These are phyloP conservation scores for Myotis myotis DNA, from an alignment of 2,797 vertebrate species.

Conservation along the genomic window DNA sequence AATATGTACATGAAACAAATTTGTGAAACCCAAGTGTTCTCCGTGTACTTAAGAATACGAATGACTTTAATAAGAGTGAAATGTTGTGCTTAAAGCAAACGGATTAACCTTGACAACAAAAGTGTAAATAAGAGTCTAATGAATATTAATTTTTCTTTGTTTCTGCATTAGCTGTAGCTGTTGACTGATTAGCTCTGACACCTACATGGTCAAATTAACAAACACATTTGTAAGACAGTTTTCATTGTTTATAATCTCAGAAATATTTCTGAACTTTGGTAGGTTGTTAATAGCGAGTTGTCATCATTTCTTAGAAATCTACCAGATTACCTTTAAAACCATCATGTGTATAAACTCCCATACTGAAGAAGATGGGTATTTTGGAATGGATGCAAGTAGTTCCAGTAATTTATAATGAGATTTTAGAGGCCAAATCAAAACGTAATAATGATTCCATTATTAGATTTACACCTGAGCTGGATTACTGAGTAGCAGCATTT, in stretches of 20 bases:
- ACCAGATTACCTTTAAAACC: neutral
- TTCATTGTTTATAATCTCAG: slow-evolving; percentile 54
- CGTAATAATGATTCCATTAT: slow-evolving; percentile 21
- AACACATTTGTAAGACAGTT: slow-evolving; percentile 59
- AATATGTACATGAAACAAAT: slow-evolving; percentile 16
- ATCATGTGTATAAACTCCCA: neutral
- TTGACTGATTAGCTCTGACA: slow-evolving; percentile 78
- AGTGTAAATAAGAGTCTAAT: slow-evolving; percentile 75
- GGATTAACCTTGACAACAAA: slow-evolving; percentile 77
- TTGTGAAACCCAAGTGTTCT: slow-evolving; percentile 37
- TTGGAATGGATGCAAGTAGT: neutral
- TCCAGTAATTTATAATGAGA: neutral
- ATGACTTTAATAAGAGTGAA: slow-evolving; percentile 72
- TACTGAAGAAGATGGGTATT: neutral
- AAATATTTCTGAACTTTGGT: slow-evolving; percentile 46
- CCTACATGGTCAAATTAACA: slow-evolving; percentile 72
- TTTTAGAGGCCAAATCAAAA: slow-evolving; percentile 24
- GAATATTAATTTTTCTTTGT: slow-evolving; percentile 78
- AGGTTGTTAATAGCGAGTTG: slow-evolving; percentile 36
- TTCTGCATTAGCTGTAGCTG: slow-evolving; percentile 64
- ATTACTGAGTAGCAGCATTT: neutral
- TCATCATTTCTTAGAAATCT: slow-evolving; percentile 39
- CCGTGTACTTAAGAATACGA: slow-evolving; percentile 40
- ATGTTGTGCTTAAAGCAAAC: slow-evolving; percentile 69
- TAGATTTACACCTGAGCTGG: slow-evolving; percentile 31